Evolutionary conservation across 2,888 invertebrate genomes (phyloP).

Genomic region (Metallyticus violacea): DNA sequence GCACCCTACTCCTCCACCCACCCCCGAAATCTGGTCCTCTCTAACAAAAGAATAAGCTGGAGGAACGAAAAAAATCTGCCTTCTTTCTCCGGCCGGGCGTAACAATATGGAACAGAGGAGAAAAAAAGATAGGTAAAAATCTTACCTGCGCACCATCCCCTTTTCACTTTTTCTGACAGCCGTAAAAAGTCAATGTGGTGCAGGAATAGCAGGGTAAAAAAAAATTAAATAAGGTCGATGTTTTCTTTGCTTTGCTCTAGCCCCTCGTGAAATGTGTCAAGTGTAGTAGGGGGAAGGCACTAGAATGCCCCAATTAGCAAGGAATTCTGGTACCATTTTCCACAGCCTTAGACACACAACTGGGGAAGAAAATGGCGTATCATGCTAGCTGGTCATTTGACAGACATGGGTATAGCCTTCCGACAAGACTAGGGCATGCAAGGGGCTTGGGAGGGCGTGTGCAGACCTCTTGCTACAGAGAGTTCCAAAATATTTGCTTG

Average conservation of each 20-base stretch:
- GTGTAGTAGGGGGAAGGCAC: neutral
- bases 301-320: conserved; percentile 15
- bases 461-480: neutral
- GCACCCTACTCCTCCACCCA: neutral
- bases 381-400: conserved; percentile 10
- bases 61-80: neutral
- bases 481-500: neutral
- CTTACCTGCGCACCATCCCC: conserved; percentile 2
- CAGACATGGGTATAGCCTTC: neutral
- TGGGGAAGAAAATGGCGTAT: neutral
- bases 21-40: neutral
- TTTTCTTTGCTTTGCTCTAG: neutral
- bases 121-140: neutral
- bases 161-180: conserved; percentile 21
- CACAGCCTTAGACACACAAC: neutral
- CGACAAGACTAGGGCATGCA: neutral
- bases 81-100: neutral
- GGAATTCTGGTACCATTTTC: conserved; percentile 12
- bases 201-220: neutral
- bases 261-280: neutral
- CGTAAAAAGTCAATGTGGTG: conserved; percentile 23
- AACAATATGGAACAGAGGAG: neutral
- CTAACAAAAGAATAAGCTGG: neutral
- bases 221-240: neutral
- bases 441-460: neutral